These are phyloP conservation scores for Sylvicola fuscatus DNA, from an alignment of 2,888 invertebrate species.

Conservation along the genomic window DNA sequence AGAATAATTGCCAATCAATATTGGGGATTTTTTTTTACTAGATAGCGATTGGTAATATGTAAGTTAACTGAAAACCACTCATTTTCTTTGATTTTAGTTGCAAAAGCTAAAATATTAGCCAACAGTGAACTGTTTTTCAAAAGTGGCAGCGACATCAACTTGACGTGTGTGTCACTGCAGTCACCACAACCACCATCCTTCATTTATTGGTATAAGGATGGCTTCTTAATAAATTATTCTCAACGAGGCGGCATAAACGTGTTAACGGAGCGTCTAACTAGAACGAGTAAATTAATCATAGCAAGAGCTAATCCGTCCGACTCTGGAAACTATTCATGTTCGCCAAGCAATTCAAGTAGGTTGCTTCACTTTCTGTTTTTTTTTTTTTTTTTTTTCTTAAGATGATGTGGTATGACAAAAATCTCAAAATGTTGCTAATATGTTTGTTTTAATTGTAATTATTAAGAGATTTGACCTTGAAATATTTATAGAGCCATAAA, in stretches of 20 bases:
- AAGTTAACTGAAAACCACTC: too few relatives aligned
- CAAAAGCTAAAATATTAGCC: conserved; percentile 5
- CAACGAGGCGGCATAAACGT: conserved; percentile 60
- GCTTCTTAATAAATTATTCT: conserved; percentile 56
- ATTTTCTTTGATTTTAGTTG: conserved; percentile 1
- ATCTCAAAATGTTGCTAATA: too few relatives aligned
- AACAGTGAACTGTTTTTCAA: conserved; percentile 6
- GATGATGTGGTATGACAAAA: too few relatives aligned
- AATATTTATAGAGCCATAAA: too few relatives aligned
- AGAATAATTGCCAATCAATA: too few relatives aligned
- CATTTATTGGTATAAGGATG: conserved; percentile 61
- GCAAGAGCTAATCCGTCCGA: conserved; percentile 56
- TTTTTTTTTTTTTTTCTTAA: too few relatives aligned
- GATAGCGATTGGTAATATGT: too few relatives aligned
- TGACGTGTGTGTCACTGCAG: conserved; percentile 4
- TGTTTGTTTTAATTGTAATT: too few relatives aligned
- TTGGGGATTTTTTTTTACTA: too few relatives aligned
- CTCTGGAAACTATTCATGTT: conserved; percentile 69
- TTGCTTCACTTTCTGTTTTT: not conserved
- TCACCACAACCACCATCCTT: conserved; percentile 35
- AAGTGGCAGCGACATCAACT: conserved; percentile 5
- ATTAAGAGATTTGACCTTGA: too few relatives aligned
- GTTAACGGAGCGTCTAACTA: conserved; percentile 58
- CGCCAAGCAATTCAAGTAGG: conserved; percentile 45
- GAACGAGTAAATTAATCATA: conserved; percentile 57